Conservation (phyloP, 2,797 vertebrate species). For the Cryptoprocta ferox region DNA sequence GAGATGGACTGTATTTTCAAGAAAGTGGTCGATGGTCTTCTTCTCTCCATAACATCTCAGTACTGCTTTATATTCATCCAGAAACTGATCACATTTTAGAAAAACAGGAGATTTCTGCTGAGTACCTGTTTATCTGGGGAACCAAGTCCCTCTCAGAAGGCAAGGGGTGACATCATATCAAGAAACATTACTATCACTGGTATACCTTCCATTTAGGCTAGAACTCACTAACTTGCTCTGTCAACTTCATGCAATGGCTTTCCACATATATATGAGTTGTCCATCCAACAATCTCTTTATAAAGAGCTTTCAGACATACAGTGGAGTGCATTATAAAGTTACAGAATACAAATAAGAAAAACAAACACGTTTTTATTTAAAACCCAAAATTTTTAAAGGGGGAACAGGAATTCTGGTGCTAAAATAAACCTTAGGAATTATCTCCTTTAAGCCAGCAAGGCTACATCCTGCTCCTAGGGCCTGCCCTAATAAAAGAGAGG, state of each 20-base stretch:
- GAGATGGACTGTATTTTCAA: neutral
- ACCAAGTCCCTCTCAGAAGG: neutral
- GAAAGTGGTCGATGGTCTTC: neutral
- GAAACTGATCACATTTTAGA: neutral
- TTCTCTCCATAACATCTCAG: neutral
- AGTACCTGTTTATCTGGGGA: neutral
- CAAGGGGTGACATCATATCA: neutral
- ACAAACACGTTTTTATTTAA: constrained; percentile 32
- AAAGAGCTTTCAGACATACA: neutral
- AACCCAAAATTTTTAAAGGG: neutral
- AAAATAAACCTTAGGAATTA: constrained; percentile 51
- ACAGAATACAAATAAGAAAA: constrained; percentile 19
- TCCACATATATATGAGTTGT: neutral
- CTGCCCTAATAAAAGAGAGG: constrained; percentile 15
- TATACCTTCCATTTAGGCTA: neutral
- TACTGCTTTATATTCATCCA: neutral
- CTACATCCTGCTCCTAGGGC: neutral
- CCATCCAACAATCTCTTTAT: neutral
- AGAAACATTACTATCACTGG: neutral
- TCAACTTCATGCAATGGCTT: neutral
- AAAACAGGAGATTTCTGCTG: neutral
- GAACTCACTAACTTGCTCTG: neutral
- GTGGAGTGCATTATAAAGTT: neutral
- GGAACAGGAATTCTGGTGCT: neutral
- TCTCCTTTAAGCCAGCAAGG: constrained; percentile 17